A percentile compares a stretch with the other conserved stretches of the same genome.
Evolutionary conservation across 2,113 vertebrate species (phyloP).

Genomic region (Delphinus delphis): DNA sequence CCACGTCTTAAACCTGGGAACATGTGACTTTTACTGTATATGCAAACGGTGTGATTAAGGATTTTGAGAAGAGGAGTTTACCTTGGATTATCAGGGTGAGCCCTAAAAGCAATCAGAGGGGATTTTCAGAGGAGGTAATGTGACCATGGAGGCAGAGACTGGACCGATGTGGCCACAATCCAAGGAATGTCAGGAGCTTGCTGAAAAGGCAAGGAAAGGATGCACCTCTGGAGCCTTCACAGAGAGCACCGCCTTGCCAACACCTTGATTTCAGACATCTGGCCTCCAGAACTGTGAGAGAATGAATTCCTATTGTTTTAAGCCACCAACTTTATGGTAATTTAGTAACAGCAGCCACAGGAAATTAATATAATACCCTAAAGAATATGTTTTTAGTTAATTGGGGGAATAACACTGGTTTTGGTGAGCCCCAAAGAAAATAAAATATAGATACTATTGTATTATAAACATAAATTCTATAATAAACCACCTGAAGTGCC

Average conservation of each 20-base stretch:
- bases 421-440: not conserved
- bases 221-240: not conserved
- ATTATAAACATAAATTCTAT: conserved; percentile 29
- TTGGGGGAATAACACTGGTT: not conserved
- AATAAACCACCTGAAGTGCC: not conserved
- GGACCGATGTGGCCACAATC: not conserved
- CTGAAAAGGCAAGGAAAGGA: not conserved
- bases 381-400: conserved; percentile 28
- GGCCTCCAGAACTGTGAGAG: not conserved
- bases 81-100: not conserved
- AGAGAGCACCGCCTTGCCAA: not conserved
- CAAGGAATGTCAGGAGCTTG: not conserved
- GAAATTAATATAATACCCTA: not conserved
- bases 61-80: not conserved
- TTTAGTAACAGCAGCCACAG: not conserved
- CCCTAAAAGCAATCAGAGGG: not conserved
- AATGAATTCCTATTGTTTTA: conserved; percentile 9
- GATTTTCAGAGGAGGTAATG: not conserved
- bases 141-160: not conserved
- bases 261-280: not conserved
- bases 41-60: not conserved
- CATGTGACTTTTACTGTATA: not conserved
- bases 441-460: not conserved
- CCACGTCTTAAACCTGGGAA: not conserved
- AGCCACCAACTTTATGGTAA: not conserved